Evolutionary conservation across 2,888 invertebrate genomes (phyloP).

Genomic region (Mystacides longicornis): DNA sequence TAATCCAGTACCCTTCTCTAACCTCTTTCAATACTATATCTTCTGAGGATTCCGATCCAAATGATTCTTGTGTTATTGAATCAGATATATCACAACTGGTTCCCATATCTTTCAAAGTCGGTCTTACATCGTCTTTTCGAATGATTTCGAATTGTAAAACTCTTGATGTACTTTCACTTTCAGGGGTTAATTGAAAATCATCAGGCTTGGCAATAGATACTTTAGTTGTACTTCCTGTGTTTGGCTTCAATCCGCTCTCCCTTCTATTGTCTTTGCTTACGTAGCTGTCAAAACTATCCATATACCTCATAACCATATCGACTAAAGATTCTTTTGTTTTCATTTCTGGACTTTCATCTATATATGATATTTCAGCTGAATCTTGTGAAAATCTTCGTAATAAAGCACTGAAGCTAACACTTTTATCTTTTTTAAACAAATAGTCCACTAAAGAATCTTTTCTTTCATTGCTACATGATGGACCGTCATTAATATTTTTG

Average conservation of each 20-base stretch:
- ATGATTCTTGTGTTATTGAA: slow-evolving; percentile 13
- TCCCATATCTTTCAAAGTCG: slow-evolving; percentile 22
- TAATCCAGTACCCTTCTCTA: slow-evolving; percentile 14
- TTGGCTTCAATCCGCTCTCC: slow-evolving; percentile 21
- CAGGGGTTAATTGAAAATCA: slow-evolving; percentile 22
- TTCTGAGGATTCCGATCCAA: slow-evolving; percentile 11
- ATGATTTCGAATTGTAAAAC: background rate
- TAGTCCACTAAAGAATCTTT: slow-evolving; percentile 29
- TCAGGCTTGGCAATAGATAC: slow-evolving; percentile 24
- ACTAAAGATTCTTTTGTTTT: slow-evolving; percentile 40
- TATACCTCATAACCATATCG: slow-evolving; percentile 44
- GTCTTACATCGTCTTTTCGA: slow-evolving; percentile 2
- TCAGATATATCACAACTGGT: slow-evolving; percentile 24
- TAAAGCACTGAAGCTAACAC: slow-evolving; percentile 38
- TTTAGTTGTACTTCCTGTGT: slow-evolving; percentile 16
- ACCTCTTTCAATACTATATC: slow-evolving; percentile 11
- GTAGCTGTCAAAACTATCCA: slow-evolving; percentile 37
- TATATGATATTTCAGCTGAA: slow-evolving; percentile 38
- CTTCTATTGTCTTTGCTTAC: slow-evolving; percentile 10
- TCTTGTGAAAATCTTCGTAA: slow-evolving; percentile 30
- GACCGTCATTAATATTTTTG: slow-evolving; percentile 30
- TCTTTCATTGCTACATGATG: slow-evolving; percentile 14
- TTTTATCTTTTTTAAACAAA: slow-evolving; percentile 30
- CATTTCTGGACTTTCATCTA: slow-evolving; percentile 42
- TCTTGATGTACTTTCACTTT: slow-evolving; percentile 6